These are phyloP conservation scores for Callyntrura guangdongensis DNA, from an alignment of 2,888 invertebrate species.

Conservation along the genomic window DNA sequence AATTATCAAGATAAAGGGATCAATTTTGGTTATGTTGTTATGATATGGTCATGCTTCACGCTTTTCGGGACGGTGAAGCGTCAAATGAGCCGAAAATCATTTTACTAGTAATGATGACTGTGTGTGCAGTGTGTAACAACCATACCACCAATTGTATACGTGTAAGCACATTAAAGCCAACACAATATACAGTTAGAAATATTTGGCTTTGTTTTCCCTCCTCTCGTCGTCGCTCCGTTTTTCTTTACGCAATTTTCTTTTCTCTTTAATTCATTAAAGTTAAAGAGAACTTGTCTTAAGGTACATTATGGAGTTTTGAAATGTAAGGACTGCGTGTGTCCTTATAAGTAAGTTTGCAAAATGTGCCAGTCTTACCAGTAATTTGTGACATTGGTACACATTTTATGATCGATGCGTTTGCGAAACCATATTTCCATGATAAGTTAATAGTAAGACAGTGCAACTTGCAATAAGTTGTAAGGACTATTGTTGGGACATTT, in stretches of 20 bases:
- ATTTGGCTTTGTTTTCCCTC: background rate
- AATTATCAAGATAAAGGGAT: too few species aligned
- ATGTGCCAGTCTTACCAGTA: too few species aligned
- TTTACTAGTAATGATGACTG: background rate
- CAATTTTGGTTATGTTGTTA: background rate
- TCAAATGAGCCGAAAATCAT: conserved; percentile 62
- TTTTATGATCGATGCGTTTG: too few species aligned
- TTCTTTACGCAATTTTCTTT: conserved; percentile 50
- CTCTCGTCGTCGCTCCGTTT: background rate
- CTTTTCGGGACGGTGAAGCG: conserved; percentile 9
- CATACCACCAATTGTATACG: background rate
- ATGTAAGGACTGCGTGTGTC: too few species aligned
- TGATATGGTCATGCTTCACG: conserved; percentile 13
- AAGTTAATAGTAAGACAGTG: too few species aligned
- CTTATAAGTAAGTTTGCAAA: too few species aligned
- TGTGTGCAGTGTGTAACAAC: background rate
- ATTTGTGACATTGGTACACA: too few species aligned
- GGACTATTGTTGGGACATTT: too few species aligned
- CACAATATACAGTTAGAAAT: background rate
- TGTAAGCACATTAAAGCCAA: conserved; percentile 33
- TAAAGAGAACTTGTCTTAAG: too few species aligned
- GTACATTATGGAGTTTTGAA: too few species aligned
- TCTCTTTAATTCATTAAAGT: background rate
- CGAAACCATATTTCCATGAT: too few species aligned
- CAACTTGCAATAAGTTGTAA: too few species aligned